A percentile compares a stretch with the other conserved stretches of the same genome.
These are phyloP conservation scores for Drosophila varians DNA, from an alignment of 1,140 invertebrate species.

Conservation along the genomic window DNA sequence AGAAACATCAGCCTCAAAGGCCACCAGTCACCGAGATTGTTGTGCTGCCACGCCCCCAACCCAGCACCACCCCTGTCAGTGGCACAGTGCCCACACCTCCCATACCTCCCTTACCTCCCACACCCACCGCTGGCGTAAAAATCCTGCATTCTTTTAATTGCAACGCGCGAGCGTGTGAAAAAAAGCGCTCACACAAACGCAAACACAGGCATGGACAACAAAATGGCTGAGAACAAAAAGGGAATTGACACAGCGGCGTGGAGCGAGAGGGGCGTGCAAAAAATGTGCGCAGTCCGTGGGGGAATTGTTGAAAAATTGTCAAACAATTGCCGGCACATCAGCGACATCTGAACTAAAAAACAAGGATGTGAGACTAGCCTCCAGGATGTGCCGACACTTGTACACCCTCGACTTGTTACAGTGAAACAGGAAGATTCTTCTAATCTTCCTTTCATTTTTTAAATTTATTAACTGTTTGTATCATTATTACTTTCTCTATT, in stretches of 20 bases:
- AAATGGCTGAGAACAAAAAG: conserved; percentile 41
- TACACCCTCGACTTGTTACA: too few species aligned
- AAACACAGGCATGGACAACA: conserved; percentile 16
- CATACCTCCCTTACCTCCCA: conserved; percentile 29
- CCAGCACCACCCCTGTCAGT: neutral
- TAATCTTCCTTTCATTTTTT: too few species aligned
- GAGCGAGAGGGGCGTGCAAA: conserved; percentile 3
- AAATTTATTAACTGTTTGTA: too few species aligned
- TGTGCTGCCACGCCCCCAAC: conserved; percentile 11
- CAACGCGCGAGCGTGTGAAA: conserved; percentile 70
- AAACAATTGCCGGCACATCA: conserved; percentile 69
- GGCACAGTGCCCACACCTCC: too few species aligned
- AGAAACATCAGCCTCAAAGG: conserved; percentile 49
- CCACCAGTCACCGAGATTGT: conserved; percentile 66
- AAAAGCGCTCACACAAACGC: conserved; percentile 49
- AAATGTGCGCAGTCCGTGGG: conserved; percentile 55
- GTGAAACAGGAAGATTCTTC: too few species aligned
- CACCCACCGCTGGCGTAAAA: conserved; percentile 44
- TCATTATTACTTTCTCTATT: too few species aligned
- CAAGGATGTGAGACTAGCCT: neutral
- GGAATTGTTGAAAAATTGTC: conserved; percentile 79
- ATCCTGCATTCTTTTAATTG: conserved; percentile 72
- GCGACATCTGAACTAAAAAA: conserved; percentile 5
- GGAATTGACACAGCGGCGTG: conserved; percentile 20
- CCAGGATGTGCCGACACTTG: neutral